Conservation (phyloP, 2,113 vertebrate species). For the Colius striatus region DNA sequence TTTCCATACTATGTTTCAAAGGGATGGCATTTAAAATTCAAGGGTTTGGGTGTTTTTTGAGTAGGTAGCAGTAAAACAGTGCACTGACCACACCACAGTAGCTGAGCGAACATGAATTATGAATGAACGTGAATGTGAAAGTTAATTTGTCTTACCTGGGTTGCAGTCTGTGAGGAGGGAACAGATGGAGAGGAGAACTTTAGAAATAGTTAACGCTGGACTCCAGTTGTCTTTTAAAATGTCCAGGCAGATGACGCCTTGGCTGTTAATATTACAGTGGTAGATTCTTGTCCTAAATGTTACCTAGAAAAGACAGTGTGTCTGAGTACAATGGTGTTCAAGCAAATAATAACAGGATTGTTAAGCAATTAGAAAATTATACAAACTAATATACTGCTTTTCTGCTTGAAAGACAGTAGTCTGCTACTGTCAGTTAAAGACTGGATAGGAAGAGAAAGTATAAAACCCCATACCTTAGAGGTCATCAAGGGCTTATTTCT, state of each 20-base stretch:
- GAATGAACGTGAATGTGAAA: not conserved
- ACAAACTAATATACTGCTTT: not conserved
- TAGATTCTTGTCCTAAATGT: constrained; percentile 96
- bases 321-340: not conserved
- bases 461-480: not conserved
- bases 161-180: constrained; percentile 98
- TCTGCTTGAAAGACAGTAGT: not conserved
- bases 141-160: constrained; percentile 82
- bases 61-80: not conserved
- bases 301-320: constrained; percentile 76
- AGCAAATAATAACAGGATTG: not conserved
- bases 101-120: not conserved
- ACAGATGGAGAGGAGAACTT: constrained; percentile 97
- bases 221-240: constrained; percentile 99
- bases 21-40: not conserved
- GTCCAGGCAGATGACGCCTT: constrained; percentile 97
- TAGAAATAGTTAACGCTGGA: constrained; percentile 94
- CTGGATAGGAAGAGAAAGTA: not conserved
- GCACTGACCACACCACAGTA: not conserved
- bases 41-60: not conserved
- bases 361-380: not conserved
- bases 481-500: not conserved
- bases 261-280: constrained; percentile 98
- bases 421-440: not conserved
- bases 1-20: not conserved